Conservation (phyloP, 2,888 invertebrate genomes). For the Gastracanthus pulcherrimus region DNA sequence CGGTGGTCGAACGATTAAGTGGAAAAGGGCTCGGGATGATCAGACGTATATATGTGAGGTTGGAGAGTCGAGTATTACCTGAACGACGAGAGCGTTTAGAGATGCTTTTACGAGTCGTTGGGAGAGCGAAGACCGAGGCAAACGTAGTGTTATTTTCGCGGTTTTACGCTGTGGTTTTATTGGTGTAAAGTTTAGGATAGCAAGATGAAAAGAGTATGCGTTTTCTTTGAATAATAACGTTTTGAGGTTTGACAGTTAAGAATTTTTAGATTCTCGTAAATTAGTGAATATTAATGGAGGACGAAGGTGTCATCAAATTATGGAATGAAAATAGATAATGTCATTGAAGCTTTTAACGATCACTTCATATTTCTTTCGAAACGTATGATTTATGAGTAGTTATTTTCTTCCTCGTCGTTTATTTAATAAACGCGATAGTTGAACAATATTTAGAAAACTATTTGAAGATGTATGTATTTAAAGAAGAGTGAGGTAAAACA, state of each 20-base stretch:
- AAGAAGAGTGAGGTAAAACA: neutral
- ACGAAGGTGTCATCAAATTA: neutral
- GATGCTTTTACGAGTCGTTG: neutral
- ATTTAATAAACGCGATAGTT: neutral
- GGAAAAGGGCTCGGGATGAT: conserved; percentile 10
- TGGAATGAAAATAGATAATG: neutral
- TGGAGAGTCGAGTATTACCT: neutral
- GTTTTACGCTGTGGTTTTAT: neutral
- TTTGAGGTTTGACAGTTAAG: neutral
- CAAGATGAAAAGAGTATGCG: neutral
- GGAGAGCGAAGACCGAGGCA: neutral
- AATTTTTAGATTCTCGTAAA: neutral
- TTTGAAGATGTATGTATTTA: neutral
- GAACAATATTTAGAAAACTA: neutral
- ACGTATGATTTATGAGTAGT: neutral
- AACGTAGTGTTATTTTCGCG: neutral
- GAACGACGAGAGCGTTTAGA: neutral
- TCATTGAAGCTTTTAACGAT: neutral
- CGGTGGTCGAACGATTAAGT: conserved; percentile 19
- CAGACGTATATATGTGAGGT: neutral
- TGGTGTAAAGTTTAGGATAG: neutral
- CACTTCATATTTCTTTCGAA: too few relatives aligned
- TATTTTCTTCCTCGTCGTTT: neutral
- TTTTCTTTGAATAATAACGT: neutral
- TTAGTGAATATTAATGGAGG: neutral